A percentile compares a stretch with the other conserved stretches of the same genome.
phyloP scores from a whole-genome alignment of 2,888 invertebrate species.

The Drosophila fungiperda region DNA sequence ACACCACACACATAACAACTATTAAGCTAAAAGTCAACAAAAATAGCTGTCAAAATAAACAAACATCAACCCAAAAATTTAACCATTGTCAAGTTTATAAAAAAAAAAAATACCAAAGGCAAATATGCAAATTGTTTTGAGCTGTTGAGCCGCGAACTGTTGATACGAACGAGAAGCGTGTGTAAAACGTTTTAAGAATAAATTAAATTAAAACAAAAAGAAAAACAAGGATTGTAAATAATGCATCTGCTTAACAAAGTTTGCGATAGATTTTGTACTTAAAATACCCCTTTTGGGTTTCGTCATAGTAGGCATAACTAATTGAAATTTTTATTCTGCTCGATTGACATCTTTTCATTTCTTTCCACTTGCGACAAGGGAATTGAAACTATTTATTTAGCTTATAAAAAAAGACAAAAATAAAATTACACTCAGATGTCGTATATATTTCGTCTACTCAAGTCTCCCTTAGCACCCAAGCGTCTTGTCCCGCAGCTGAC shows the following conservation, averaged over 20 bases:
- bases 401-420: slow-evolving; percentile 1
- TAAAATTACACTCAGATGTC: slow-evolving; percentile 40
- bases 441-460: slow-evolving; percentile 55
- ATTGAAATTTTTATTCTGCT: background rate
- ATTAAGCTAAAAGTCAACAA: slow-evolving; percentile 82
- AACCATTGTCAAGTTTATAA: slow-evolving; percentile 14
- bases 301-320: slow-evolving; percentile 15
- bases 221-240: slow-evolving; percentile 9
- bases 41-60: slow-evolving; percentile 73
- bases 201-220: slow-evolving; percentile 27
- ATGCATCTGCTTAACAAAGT: background rate
- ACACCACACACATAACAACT: slow-evolving; percentile 54
- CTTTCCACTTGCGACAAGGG: background rate
- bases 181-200: slow-evolving; percentile 30
- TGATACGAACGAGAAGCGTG: slow-evolving; percentile 23
- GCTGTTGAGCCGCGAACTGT: slow-evolving; percentile 19
- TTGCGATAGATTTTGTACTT: background rate
- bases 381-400: slow-evolving; percentile 20
- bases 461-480: slow-evolving; percentile 48
- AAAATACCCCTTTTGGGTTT: background rate
- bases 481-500: slow-evolving; percentile 67
- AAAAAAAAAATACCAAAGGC: slow-evolving; percentile 15
- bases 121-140: slow-evolving; percentile 12
- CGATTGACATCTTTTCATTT: slow-evolving; percentile 9
- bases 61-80: slow-evolving; percentile 59